A percentile compares a stretch with the other conserved stretches of the same genome.
Conservation (phyloP, 2,888 invertebrate genomes). For the Stenodema calcarata region DNA sequence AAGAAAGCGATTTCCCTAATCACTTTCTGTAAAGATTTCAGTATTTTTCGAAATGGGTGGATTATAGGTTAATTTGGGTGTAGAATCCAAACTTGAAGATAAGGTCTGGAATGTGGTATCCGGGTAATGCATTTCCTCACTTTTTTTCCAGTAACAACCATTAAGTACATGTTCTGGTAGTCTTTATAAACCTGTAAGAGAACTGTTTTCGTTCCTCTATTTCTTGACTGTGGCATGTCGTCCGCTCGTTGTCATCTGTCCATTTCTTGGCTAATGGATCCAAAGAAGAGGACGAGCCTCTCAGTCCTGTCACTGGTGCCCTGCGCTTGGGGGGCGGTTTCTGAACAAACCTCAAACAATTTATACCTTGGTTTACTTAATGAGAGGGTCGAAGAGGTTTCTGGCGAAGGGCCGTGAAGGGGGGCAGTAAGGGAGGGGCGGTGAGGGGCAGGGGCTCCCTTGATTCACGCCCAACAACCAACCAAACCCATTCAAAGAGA, state of each 20-base stretch:
- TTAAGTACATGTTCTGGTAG: too few relatives aligned
- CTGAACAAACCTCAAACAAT: conserved; percentile 43
- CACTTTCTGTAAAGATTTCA: too few relatives aligned
- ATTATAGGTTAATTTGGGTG: too few relatives aligned
- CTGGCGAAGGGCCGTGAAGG: background rate
- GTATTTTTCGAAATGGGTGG: too few relatives aligned
- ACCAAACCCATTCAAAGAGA: conserved; percentile 42
- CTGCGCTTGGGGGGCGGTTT: background rate
- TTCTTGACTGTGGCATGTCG: too few relatives aligned
- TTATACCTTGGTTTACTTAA: conserved; percentile 41
- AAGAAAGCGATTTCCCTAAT: too few relatives aligned
- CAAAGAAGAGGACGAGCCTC: background rate
- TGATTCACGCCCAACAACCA: conserved; percentile 40
- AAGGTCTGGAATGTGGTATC: too few relatives aligned
- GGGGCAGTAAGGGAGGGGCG: background rate
- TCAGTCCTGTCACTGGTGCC: background rate
- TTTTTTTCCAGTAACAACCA: too few relatives aligned
- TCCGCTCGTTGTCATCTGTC: background rate
- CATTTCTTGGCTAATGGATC: background rate
- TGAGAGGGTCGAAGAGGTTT: conserved; percentile 11
- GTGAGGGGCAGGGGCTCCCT: background rate
- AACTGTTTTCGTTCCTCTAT: too few relatives aligned
- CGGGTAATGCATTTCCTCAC: too few relatives aligned
- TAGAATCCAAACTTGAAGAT: too few relatives aligned
- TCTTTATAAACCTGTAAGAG: too few relatives aligned